A percentile compares a stretch with the other conserved stretches of the same genome.
Conservation (phyloP, 2,797 vertebrate species). For the Nyctibius grandis region DNA sequence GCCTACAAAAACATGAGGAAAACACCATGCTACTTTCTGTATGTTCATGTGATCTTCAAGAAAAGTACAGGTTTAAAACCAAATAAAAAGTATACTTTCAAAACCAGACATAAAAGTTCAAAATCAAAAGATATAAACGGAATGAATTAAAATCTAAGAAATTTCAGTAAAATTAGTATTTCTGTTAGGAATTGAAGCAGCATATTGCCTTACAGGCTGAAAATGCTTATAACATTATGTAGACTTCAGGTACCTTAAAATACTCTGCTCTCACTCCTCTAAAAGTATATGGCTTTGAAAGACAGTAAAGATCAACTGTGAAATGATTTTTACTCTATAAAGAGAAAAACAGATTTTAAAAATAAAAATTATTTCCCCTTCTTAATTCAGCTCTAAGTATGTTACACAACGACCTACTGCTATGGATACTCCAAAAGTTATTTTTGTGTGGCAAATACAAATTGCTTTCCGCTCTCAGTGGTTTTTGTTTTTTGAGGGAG, state of each 20-base stretch:
- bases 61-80: neutral
- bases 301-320: neutral
- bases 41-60: neutral
- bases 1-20: neutral
- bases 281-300: neutral
- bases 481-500: neutral
- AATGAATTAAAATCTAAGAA: neutral
- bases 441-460: neutral
- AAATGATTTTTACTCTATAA: neutral
- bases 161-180: neutral
- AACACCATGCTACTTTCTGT: neutral
- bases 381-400: neutral
- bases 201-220: neutral
- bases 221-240: neutral
- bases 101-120: neutral
- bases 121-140: neutral
- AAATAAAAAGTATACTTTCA: neutral
- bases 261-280: neutral
- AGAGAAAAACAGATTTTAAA: neutral
- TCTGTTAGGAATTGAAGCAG: neutral
- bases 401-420: neutral
- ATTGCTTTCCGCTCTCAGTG: neutral
- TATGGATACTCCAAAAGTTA: neutral
- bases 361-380: neutral
- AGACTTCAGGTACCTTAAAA: neutral